These are phyloP conservation scores for Tachysurus fulvidraco DNA, from an alignment of 2,113 vertebrate species.

Conservation along the genomic window DNA sequence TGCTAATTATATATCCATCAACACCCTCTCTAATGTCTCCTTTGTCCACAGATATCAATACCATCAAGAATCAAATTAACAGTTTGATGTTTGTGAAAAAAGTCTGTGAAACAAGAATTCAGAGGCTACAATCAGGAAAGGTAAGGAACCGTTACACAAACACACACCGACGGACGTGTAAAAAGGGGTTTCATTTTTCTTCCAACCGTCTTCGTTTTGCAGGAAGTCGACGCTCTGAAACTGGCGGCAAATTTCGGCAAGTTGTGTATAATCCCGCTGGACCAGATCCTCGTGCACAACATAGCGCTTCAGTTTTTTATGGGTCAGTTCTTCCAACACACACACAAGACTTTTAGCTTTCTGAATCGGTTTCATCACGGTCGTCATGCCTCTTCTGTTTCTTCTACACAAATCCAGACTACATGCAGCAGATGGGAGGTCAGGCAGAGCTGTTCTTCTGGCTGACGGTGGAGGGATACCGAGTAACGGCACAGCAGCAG, in stretches of 20 bases:
- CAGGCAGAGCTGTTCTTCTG: constrained; percentile 99
- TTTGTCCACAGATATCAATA: constrained; percentile 89
- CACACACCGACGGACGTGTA: background rate
- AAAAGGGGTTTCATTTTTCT: too few species aligned
- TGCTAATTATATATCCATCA: background rate
- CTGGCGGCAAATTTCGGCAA: constrained; percentile 97
- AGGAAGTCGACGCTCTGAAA: constrained; percentile 98
- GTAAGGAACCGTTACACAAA: constrained; percentile 69
- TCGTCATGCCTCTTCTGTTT: background rate
- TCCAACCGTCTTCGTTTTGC: constrained; percentile 40
- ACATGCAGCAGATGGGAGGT: constrained; percentile 94
- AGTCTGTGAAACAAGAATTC: constrained; percentile 98
- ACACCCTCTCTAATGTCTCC: constrained; percentile 33
- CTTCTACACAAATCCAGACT: constrained; percentile 75
- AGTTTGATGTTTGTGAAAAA: constrained; percentile 99
- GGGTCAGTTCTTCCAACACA: constrained; percentile 76
- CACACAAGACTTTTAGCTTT: background rate
- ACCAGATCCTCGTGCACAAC: constrained; percentile 96
- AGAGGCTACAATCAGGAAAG: constrained; percentile 96
- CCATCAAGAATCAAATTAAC: constrained; percentile 99
- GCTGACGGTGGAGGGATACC: constrained; percentile 98
- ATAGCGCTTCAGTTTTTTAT: constrained; percentile 99
- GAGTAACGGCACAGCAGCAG: constrained; percentile 96
- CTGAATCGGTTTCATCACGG: background rate
- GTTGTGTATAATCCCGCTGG: constrained; percentile 95